Evolutionary conservation across 2,797 vertebrate genomes (phyloP), one percentile per base, ranked within the genome.

Genomic region (Antennarius maculatus): DNA sequence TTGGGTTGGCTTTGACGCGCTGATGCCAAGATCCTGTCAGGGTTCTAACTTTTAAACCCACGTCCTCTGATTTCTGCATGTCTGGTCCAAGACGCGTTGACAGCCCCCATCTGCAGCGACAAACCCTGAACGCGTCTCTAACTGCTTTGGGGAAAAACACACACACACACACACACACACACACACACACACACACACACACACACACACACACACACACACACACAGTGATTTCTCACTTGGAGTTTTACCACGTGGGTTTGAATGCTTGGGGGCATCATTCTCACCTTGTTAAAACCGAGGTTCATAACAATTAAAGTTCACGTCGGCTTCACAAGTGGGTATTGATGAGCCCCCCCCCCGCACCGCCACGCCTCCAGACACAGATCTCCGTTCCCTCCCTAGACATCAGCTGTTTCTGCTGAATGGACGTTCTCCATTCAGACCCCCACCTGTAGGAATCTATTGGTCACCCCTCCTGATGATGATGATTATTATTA

Each of bases 361-460:
- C 48, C 57, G 4, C 62, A 15, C 15, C 53, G 13, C 12, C 71
- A 57, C 53, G 1, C 74, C 65, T 27, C 41, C 51, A 23, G 23
- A 23, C 23, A 23, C 23, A 23, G 23, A 2, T 23, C 23, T 23
- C 23, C 23, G 23, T 61, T 71, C 47, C 4, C 42, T 71, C 62
- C 31, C 54, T 70, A 45, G 3, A 14, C 23, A 59, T 45, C 47
- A 60, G 68, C 65, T 69, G 53, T 62, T 46, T 58, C 23, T 54
- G 66, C 66, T 83, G 70, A 82, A 82, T 80, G 60, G 62, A 49
- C 29, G 31, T 66, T 57, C 54, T 49, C 61, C 47, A 52, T 63
- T 70, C 76, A 77, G 62, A 41, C 69, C 67, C 66, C 74, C 82
- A 82, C 73, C 81, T 87, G 76, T 80, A 67, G 77, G 62, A 70